phyloP scores from a whole-genome alignment of 2,113 vertebrate genomes.

The Alexandromys fortis region DNA sequence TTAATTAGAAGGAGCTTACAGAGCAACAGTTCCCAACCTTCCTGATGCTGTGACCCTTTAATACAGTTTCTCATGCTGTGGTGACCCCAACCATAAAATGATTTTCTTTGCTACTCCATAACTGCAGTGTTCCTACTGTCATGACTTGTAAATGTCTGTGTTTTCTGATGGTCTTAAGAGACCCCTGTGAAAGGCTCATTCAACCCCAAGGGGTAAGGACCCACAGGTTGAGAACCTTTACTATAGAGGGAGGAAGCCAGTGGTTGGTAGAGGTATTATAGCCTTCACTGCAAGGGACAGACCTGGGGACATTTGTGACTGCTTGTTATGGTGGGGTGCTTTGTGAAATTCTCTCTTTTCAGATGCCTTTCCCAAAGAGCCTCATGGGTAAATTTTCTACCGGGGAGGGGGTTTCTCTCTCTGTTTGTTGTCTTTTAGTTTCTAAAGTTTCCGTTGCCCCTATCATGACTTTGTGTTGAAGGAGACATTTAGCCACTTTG shows the following conservation, averaged over 20 bases:
- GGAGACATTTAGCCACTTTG: no score
- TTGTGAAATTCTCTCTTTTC: not conserved
- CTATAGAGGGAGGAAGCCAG: not conserved
- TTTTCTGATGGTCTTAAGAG: not conserved
- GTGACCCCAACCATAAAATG: not conserved
- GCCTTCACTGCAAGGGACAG: not conserved
- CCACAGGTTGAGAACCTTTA: not conserved
- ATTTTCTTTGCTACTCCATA: not conserved
- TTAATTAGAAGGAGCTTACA: constrained; percentile 8
- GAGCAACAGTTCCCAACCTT: not conserved
- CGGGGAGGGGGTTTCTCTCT: no score
- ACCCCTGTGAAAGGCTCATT: not conserved
- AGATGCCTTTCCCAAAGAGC: not conserved
- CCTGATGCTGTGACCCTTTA: not conserved
- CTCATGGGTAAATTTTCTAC: not conserved
- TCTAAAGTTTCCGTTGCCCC: not conserved
- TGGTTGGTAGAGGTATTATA: not conserved
- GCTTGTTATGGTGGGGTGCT: not conserved
- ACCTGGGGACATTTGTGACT: not conserved
- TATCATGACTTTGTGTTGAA: not conserved
- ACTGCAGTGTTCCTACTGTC: not conserved
- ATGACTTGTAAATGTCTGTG: not conserved
- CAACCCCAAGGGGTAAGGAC: not conserved
- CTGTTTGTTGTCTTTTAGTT: not conserved
- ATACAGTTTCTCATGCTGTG: not conserved